Percentiles rank a stretch among this genome's conserved stretches.
phyloP scores from a whole-genome alignment of 1,140 invertebrate species.

The Propsilocerus akamusi region DNA sequence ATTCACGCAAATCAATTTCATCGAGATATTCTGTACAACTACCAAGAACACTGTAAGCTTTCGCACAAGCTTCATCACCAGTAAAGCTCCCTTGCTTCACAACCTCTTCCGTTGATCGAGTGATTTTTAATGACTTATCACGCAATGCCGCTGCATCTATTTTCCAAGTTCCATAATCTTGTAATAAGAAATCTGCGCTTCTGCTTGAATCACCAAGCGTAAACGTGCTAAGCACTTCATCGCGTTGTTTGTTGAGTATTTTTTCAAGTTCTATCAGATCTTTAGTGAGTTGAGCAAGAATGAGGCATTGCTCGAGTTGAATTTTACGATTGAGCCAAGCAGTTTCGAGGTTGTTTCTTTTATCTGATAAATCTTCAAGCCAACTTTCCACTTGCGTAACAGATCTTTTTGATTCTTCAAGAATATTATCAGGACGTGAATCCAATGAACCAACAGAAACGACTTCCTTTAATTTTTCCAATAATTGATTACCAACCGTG shows the following conservation, averaged over 20 bases:
- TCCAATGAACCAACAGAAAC: constrained; percentile 46
- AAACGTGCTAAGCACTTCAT: constrained; percentile 14
- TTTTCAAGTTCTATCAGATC: constrained; percentile 51
- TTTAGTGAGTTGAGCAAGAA: constrained; percentile 48
- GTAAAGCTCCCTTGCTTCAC: constrained; percentile 46
- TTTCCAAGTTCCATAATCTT: constrained; percentile 50
- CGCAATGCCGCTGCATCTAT: constrained; percentile 55
- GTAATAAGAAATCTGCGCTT: constrained; percentile 44
- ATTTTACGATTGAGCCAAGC: constrained; percentile 48
- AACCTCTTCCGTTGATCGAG: constrained; percentile 59
- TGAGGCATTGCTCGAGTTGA: constrained; percentile 59
- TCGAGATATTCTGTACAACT: constrained; percentile 53
- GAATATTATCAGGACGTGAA: constrained; percentile 51
- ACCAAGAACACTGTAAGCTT: constrained; percentile 54
- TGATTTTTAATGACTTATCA: constrained; percentile 55
- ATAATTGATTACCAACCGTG: constrained; percentile 55
- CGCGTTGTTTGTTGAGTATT: constrained; percentile 26
- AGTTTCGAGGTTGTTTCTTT: constrained; percentile 48
- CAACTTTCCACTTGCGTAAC: constrained; percentile 52
- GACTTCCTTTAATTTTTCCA: constrained; percentile 48
- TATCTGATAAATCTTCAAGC: constrained; percentile 59
- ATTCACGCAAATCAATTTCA: constrained; percentile 46
- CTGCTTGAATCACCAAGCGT: constrained; percentile 42
- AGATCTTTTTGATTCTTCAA: constrained; percentile 38
- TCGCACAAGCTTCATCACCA: constrained; percentile 42